Evolutionary conservation across 1,140 invertebrate genomes (phyloP).

Genomic region (Drosophila kurseongensis): DNA sequence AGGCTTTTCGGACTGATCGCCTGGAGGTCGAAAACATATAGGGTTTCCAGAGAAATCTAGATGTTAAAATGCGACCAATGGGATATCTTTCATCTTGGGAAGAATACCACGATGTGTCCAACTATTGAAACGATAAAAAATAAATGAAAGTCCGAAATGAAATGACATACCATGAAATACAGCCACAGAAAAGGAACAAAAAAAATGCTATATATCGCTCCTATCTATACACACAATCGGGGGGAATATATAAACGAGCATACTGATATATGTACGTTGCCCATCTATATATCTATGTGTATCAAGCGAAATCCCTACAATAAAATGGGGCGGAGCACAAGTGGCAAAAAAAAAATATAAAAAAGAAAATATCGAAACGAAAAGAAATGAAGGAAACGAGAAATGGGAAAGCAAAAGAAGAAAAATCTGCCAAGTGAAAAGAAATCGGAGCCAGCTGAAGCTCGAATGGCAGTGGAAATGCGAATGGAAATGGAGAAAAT

Average conservation of each 20-base stretch:
- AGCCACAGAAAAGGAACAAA: not conserved
- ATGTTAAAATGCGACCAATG: no score
- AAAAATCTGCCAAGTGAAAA: constrained; percentile 82
- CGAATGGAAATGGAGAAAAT: constrained; percentile 25
- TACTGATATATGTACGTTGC: constrained; percentile 32
- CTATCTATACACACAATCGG: constrained; percentile 31
- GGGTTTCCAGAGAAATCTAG: no score
- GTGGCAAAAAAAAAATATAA: constrained; percentile 57
- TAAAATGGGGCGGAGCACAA: constrained; percentile 81
- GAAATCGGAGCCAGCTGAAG: constrained; percentile 68
- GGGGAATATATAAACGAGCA: constrained; percentile 39
- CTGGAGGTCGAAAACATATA: no score
- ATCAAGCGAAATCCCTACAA: constrained; percentile 74
- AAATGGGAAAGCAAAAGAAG: constrained; percentile 62
- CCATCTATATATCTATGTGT: constrained; percentile 40
- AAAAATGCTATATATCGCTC: constrained; percentile 37
- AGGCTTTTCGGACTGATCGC: constrained; percentile 4
- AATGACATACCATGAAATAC: constrained; percentile 37
- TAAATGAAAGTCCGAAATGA: constrained; percentile 37
- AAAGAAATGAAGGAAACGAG: constrained; percentile 57
- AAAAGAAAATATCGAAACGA: constrained; percentile 40
- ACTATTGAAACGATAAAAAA: constrained; percentile 10
- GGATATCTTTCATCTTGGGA: no score
- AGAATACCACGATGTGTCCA: not conserved
- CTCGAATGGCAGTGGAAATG: constrained; percentile 16